Evolutionary conservation across 2,888 invertebrate genomes (phyloP).

Genomic region (Acleris laterana): DNA sequence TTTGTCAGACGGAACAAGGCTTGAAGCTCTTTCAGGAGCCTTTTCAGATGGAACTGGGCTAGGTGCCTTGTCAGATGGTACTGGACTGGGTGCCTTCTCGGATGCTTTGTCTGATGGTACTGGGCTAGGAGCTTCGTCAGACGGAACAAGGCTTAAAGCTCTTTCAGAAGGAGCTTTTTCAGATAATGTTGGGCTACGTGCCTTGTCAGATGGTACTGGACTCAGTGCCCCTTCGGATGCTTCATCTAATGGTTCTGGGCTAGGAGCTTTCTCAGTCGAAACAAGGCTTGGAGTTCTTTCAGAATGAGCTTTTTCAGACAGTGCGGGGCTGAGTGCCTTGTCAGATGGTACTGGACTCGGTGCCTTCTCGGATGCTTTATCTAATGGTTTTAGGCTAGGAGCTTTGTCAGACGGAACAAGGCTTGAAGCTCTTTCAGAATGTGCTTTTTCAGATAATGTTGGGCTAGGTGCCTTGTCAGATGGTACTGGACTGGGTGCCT

Average conservation of each 20-base stretch:
- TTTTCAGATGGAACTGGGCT: slow-evolving; percentile 35
- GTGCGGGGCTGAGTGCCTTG: slow-evolving; percentile 23
- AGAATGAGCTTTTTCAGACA: slow-evolving; percentile 15
- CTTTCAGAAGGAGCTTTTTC: background rate
- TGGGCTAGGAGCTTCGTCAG: slow-evolving; percentile 33
- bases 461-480: slow-evolving; percentile 25
- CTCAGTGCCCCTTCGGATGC: slow-evolving; percentile 11
- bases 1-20: slow-evolving; percentile 11
- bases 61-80: background rate
- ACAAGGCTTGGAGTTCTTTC: background rate
- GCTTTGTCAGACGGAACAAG: slow-evolving; percentile 25
- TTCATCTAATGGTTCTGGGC: slow-evolving; percentile 6
- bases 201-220: slow-evolving; percentile 2
- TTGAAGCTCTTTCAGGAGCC: slow-evolving; percentile 6
- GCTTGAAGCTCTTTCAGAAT: background rate
- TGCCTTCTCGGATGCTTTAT: slow-evolving; percentile 15
- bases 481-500: no score
- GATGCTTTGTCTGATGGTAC: no score
- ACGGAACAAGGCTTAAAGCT: background rate
- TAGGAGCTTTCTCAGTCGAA: slow-evolving; percentile 26
- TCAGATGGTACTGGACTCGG: slow-evolving; percentile 1
- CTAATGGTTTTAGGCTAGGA: slow-evolving; percentile 23
- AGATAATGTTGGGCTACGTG: background rate
- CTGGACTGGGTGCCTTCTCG: slow-evolving; percentile 18
- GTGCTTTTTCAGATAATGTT: background rate